Base-by-base conservation (phyloP, 2,888 invertebrate species). In the Archips crataeganus region DNA sequence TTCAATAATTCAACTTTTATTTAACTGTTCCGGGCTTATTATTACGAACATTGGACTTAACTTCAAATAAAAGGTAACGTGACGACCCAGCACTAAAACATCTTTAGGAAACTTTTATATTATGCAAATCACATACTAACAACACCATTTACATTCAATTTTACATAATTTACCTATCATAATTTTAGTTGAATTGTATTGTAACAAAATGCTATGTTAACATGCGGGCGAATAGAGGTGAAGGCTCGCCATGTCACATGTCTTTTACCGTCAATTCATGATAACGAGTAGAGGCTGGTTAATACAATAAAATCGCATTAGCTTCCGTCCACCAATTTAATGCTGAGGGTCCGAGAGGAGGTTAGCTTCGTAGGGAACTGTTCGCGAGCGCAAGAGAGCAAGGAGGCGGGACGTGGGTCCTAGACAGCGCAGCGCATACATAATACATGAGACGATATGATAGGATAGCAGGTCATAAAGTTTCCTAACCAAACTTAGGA, bases 261-360 rank as follows among this genome's bases (percentile, higher is more conserved):
- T 80, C 82, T 84, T 82, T 82, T 82, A 80, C 81, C 79, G 81
- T 79, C 81, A 81, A 83, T 81, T 80, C 78, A 77, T 78, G 78
- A 80, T 81, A 84, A 81, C 82, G 66, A 84, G 80, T 79, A 79
- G 77, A 77, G 80, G 79, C 79, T 82, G 81, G 81, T 81, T 86
- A 84, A 86, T 84, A 83, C 82, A 86, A 86, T 82, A 78, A 80
- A 80, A 80, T 82, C 82, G 82, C 78, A 80, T 82, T 82, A 74
- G 79, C 81, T 85, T 85, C 86, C 86, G 82, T 80, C 80, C 79
- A 81, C 83, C 85, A 85, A 86, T 86, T 84, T 83, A 81, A 79
- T 79, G 77, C 74, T 75, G 82, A 85, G 83, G 84, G 84, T 80
- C 82, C 81, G 79, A 75, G 73, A 75, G 74, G 77, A 66, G 74